Conservation (phyloP, 2,888 invertebrate species). For the Scaptomyza parva region DNA sequence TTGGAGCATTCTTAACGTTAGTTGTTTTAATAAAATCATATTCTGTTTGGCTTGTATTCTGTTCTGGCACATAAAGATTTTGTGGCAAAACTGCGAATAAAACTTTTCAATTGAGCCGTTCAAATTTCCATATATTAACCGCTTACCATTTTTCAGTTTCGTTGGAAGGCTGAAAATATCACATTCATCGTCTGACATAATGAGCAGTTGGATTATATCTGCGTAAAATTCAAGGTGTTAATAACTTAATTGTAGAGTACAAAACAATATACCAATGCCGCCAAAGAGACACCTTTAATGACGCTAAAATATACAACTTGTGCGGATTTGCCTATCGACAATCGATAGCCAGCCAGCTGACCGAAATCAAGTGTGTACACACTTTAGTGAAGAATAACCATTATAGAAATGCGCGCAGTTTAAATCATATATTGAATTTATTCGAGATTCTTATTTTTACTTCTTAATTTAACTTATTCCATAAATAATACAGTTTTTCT, state of each 20-base stretch:
- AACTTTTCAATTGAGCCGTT: neutral
- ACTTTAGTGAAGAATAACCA: neutral
- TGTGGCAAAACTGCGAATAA: slow-evolving; percentile 30
- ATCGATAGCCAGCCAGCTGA: slow-evolving; percentile 31
- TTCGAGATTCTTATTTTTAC: neutral
- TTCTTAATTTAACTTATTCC: neutral
- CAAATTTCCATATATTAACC: neutral
- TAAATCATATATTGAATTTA: neutral
- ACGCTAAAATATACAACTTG: neutral
- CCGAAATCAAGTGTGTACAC: slow-evolving; percentile 3
- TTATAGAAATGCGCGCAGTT: neutral
- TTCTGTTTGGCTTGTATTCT: slow-evolving; percentile 33
- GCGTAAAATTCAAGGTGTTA: neutral
- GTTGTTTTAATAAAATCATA: slow-evolving; percentile 49
- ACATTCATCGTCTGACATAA: slow-evolving; percentile 64
- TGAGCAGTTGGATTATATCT: neutral
- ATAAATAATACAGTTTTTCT: neutral
- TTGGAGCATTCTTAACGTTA: slow-evolving; percentile 22
- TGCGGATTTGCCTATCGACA: neutral
- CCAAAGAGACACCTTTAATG: slow-evolving; percentile 18
- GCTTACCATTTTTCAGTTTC: slow-evolving; percentile 34
- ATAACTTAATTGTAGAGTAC: neutral
- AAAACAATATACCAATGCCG: slow-evolving; percentile 9
- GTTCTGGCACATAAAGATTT: slow-evolving; percentile 14
- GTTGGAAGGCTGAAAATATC: slow-evolving; percentile 56